Base-by-base conservation (phyloP, 2,113 vertebrate genomes). In the Hippocampus barbouri region DNA sequence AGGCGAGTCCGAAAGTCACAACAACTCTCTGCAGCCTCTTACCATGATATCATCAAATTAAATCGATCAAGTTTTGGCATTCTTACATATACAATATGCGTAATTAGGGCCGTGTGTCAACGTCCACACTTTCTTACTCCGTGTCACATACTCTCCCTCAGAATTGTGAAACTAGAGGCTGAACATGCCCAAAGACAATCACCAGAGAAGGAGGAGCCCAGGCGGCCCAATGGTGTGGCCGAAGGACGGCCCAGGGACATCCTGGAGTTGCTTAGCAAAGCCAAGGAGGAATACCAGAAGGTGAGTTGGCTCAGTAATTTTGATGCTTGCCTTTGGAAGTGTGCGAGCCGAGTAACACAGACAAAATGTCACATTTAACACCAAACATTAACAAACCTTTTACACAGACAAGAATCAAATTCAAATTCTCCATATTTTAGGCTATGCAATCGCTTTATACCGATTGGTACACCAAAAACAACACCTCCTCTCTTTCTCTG, bases 241-340 rank as follows among this genome's bases (percentile, higher is more conserved):
- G 92, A 94, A 69, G 90, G 93, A 18, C 91, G 90, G 54, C 88
- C 94, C 41, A 95, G 95, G 27, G 97, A 97, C 86, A 98, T 99
- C 86, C 83, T 99, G 82, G 95, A 99, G 84, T 95, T 99, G 85
- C 95, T 99, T 34, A 97, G 96, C 88, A 97, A 96, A 93, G 97
- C 97, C 77, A 98, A 97, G 88, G 95, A 96, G 82, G 96, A 98
- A 73, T 99, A 99, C 72, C 95, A 98, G 81, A 91, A 94, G 89
- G 97, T 98, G 87, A 94, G 85, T 34, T 16, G n/a, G 3, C 14
- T 23, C 20, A 23, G 1, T 65, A 4, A 23, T 43, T 15, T 41
- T 41, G 2, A 64, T 20, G 4, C 34, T 38, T 18, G 30, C 30
- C 16, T 30, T 15, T 27, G 15, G 1, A 27, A 59, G 57, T 30